A percentile compares a stretch with the other conserved stretches of the same genome.
Conservation (phyloP, 92 coral and sea anemone genomes). For the Siderastrea siderea region DNA sequence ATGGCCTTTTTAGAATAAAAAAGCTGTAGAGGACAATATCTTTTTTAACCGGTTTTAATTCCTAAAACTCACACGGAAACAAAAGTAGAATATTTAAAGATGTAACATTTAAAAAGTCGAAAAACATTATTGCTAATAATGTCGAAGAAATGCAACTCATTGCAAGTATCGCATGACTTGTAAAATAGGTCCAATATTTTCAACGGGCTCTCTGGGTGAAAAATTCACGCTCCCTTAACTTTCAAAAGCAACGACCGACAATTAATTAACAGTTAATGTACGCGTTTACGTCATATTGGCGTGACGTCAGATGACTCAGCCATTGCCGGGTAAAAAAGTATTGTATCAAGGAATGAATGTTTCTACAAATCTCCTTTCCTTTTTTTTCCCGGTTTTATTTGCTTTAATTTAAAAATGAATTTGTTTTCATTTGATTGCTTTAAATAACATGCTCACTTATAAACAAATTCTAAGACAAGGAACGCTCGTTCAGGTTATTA, state of each 20-base stretch:
- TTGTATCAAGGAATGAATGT: not conserved
- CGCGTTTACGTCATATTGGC: not conserved
- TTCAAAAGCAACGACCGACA: not conserved
- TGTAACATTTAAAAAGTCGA: not conserved
- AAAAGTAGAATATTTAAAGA: no score
- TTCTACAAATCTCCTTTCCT: not conserved
- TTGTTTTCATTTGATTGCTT: not conserved
- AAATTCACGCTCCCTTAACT: not conserved
- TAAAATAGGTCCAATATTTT: not conserved
- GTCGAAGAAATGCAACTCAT: not conserved
- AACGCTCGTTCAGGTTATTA: not conserved
- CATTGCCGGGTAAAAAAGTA: not conserved
- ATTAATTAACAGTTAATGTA: not conserved
- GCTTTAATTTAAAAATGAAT: not conserved
- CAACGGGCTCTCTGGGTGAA: not conserved
- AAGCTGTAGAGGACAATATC: no score
- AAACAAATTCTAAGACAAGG: not conserved
- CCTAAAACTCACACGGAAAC: no score
- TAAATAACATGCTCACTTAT: not conserved
- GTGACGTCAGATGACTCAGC: slow-evolving; percentile 10
- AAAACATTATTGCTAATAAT: not conserved
- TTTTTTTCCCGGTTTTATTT: not conserved
- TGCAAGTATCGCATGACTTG: not conserved
- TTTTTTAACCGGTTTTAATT: no score
- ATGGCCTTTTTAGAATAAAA: no score